A percentile compares a stretch with the other conserved stretches of the same genome.
These are phyloP conservation scores for Arothron firmamentum DNA, from an alignment of 2,113 vertebrate species.

Conservation along the genomic window DNA sequence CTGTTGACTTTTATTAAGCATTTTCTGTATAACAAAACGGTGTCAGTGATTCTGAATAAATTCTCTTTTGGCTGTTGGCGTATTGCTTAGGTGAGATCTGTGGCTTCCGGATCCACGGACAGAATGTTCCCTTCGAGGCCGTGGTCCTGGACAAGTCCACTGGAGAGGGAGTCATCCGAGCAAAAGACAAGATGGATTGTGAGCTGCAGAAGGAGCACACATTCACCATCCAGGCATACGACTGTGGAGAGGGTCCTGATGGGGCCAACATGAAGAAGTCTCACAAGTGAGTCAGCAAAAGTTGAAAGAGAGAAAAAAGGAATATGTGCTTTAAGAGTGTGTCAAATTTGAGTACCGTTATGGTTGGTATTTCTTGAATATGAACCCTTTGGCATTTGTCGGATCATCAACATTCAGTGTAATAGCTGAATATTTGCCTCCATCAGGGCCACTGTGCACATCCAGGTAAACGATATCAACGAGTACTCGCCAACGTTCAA, in stretches of 20 bases:
- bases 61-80: constrained; percentile 49
- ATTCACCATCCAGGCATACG: constrained; percentile 94
- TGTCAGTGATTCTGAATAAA: constrained; percentile 37
- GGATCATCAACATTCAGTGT: background rate
- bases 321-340: too few species aligned
- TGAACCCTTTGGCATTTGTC: too few species aligned
- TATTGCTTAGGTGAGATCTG: constrained; percentile 91
- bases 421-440: background rate
- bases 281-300: constrained; percentile 85
- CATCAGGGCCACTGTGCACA: constrained; percentile 90
- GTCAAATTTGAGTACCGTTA: too few species aligned
- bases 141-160: constrained; percentile 97
- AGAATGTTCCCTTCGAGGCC: constrained; percentile 94
- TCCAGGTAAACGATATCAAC: constrained; percentile 96
- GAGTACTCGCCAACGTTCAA: constrained; percentile 94
- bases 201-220: constrained; percentile 97
- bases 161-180: constrained; percentile 89
- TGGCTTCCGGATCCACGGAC: constrained; percentile 95
- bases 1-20: constrained; percentile 27
- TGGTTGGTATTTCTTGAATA: too few species aligned
- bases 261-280: constrained; percentile 89
- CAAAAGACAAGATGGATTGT: constrained; percentile 93
- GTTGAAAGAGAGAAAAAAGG: too few species aligned
- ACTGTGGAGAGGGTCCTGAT: constrained; percentile 93
- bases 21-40: background rate